These are phyloP conservation scores for Phasia obesa DNA, from an alignment of 2,888 invertebrate genomes.

Conservation along the genomic window DNA sequence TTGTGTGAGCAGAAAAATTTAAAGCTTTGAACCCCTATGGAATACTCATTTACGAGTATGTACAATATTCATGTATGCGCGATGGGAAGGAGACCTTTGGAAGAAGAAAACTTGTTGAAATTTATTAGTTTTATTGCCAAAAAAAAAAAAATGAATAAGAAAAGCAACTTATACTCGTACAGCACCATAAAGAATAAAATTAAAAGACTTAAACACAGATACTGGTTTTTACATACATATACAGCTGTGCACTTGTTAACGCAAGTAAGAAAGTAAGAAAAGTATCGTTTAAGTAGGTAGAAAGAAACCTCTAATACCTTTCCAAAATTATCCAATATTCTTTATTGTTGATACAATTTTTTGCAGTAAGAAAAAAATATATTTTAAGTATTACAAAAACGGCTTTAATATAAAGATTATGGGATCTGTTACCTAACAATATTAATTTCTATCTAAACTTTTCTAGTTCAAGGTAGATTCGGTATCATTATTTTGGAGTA, in stretches of 20 bases:
- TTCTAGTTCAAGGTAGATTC: too few relatives aligned
- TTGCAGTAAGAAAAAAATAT: too few relatives aligned
- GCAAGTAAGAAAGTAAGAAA: conserved; percentile 14
- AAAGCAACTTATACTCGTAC: neutral
- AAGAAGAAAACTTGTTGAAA: conserved; percentile 50
- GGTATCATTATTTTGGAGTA: too few relatives aligned
- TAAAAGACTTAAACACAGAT: too few relatives aligned
- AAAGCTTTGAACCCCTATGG: conserved; percentile 6
- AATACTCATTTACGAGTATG: neutral
- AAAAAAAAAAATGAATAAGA: conserved; percentile 15
- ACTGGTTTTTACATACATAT: too few relatives aligned
- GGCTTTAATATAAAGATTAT: too few relatives aligned
- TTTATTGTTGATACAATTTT: too few relatives aligned
- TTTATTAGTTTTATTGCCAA: conserved; percentile 58
- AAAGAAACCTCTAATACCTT: neutral
- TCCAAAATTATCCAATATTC: too few relatives aligned
- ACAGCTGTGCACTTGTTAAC: conserved; percentile 36
- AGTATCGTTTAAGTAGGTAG: too few relatives aligned
- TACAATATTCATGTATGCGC: neutral
- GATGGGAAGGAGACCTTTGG: conserved; percentile 8
- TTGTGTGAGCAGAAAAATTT: conserved; percentile 10
- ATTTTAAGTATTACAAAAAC: too few relatives aligned
- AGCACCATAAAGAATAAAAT: conserved; percentile 13
- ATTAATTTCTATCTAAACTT: too few relatives aligned
- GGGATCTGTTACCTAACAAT: too few relatives aligned